Evolutionary conservation across 2,888 invertebrate genomes (phyloP).

Genomic region (Drosophila nr. fundita): DNA sequence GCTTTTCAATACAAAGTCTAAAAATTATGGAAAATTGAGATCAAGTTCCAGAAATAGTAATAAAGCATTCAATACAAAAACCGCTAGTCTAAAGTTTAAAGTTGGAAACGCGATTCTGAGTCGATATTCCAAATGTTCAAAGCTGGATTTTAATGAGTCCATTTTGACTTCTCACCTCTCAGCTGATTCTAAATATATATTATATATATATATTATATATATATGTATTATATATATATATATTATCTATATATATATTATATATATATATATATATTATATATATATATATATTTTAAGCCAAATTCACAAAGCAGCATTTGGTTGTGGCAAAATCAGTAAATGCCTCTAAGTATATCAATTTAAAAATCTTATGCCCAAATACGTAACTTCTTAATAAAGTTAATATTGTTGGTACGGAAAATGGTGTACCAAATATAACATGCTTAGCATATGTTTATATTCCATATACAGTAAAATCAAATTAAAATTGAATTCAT

Average conservation of each 20-base stretch:
- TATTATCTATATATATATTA: no score
- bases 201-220: slow-evolving; percentile 2
- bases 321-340: background rate
- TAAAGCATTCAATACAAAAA: no score
- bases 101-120: background rate
- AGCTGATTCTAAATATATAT: background rate
- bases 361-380: background rate
- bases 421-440: background rate
- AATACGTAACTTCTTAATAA: background rate
- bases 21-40: no score
- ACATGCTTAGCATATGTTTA: background rate
- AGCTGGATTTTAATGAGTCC: background rate
- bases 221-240: no score
- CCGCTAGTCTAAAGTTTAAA: no score
- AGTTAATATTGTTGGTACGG: background rate
- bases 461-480: background rate
- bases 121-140: background rate
- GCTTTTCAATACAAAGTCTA: no score
- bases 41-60: no score
- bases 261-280: no score
- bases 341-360: background rate
- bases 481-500: background rate
- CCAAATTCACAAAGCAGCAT: background rate
- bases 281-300: background rate
- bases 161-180: background rate